Conservation (phyloP, 2,113 vertebrate genomes). For the Dasyurus viverrinus region DNA sequence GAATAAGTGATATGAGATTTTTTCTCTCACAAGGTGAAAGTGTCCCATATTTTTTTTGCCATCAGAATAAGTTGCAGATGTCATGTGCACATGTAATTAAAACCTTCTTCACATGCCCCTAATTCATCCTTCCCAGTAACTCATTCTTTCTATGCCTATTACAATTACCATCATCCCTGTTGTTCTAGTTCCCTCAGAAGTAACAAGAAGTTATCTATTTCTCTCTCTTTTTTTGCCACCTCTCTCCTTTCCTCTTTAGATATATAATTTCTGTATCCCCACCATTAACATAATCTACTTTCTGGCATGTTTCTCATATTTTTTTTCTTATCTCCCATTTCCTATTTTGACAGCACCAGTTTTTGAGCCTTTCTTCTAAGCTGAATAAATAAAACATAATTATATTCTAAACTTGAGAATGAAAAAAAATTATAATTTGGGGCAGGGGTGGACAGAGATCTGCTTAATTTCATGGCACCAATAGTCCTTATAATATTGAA, state of each 20-base stretch:
- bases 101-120: background rate
- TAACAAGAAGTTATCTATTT: conserved; percentile 3
- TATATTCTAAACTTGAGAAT: conserved; percentile 24
- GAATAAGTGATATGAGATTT: background rate
- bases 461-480: background rate
- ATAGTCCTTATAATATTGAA: background rate
- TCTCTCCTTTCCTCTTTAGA: background rate
- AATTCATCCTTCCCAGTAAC: background rate
- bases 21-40: background rate
- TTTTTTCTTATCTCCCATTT: background rate
- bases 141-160: background rate
- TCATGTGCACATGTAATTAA: conserved; percentile 10
- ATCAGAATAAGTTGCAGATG: background rate
- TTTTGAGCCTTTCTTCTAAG: conserved; percentile 19
- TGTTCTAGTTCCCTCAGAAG: background rate
- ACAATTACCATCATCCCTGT: background rate
- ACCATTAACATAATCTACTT: background rate
- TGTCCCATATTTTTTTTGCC: background rate
- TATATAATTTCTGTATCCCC: background rate
- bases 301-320: conserved; percentile 22
- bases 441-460: background rate
- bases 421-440: background rate
- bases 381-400: conserved; percentile 8
- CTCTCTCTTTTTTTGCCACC: background rate
- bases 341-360: background rate